Conservation (phyloP, 2,888 invertebrate genomes). For the Sussaba pulchella region DNA sequence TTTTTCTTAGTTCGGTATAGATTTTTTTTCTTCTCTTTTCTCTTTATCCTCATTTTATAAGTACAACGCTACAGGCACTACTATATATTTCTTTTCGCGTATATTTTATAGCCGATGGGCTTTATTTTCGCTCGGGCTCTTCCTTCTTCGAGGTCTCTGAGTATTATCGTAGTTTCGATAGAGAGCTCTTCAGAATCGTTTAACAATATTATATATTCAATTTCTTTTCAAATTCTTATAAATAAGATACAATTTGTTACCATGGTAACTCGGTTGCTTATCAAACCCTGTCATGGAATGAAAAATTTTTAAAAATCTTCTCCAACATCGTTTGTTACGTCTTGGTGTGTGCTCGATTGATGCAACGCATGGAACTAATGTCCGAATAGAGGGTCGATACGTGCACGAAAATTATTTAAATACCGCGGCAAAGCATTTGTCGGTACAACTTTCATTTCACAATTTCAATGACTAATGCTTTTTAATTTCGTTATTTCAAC, state of each 20-base stretch:
- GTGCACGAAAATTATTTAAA: no score
- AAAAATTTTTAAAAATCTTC: conserved; percentile 19
- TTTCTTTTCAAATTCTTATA: conserved; percentile 37
- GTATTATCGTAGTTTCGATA: conserved; percentile 59
- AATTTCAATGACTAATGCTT: neutral
- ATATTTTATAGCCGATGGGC: conserved; percentile 46
- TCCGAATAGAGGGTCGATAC: neutral
- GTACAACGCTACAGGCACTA: conserved; percentile 24
- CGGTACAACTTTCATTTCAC: neutral
- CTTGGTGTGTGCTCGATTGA: conserved; percentile 5
- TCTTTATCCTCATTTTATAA: conserved; percentile 56
- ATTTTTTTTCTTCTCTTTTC: conserved; percentile 60
- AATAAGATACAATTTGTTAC: conserved; percentile 43
- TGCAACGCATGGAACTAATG: conserved; percentile 5
- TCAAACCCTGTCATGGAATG: conserved; percentile 21
- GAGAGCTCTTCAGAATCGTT: conserved; percentile 49
- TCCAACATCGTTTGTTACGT: conserved; percentile 23
- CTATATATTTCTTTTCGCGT: conserved; percentile 37
- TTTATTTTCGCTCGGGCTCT: conserved; percentile 53
- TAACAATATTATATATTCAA: conserved; percentile 15
- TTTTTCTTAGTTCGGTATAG: conserved; percentile 28
- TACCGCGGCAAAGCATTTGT: neutral
- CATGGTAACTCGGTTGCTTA: conserved; percentile 44
- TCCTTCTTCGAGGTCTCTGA: conserved; percentile 43
- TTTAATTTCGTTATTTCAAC: conserved; percentile 1